Conservation (phyloP, 2,888 invertebrate species). For the Pollenia angustigena region DNA sequence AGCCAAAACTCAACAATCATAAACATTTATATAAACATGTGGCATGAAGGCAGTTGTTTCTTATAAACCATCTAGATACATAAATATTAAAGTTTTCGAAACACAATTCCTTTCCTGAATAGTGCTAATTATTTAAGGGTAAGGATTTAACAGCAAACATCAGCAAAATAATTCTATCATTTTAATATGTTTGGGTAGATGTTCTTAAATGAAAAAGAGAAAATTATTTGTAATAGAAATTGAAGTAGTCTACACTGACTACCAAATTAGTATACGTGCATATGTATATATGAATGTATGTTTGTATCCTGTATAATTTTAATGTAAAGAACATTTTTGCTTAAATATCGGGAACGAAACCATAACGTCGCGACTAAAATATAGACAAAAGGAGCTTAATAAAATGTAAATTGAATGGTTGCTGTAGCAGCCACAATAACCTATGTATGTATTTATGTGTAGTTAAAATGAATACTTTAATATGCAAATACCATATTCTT, state of each 20-base stretch:
- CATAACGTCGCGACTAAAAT: constrained; percentile 50
- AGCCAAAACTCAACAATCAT: constrained; percentile 17
- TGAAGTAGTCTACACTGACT: constrained; percentile 27
- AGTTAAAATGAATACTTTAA: background rate
- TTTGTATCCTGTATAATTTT: background rate
- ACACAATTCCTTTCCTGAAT: constrained; percentile 78
- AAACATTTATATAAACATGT: constrained; percentile 21
- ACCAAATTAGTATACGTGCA: background rate
- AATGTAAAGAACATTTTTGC: constrained; percentile 29
- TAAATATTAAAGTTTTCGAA: constrained; percentile 52
- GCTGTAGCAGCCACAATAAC: constrained; percentile 15
- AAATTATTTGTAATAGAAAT: background rate
- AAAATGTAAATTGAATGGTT: constrained; percentile 60
- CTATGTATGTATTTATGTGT: background rate
- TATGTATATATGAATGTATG: background rate
- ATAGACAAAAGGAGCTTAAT: constrained; percentile 58
- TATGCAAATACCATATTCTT: no score
- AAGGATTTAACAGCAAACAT: constrained; percentile 75
- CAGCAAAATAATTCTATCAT: constrained; percentile 27
- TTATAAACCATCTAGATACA: constrained; percentile 6
- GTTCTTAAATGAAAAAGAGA: background rate
- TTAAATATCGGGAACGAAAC: constrained; percentile 31
- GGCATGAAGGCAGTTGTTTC: background rate
- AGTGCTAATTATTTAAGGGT: constrained; percentile 82
- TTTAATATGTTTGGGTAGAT: background rate